Conservation (phyloP, 2,797 vertebrate species). For the Loriculus beryllinus region DNA sequence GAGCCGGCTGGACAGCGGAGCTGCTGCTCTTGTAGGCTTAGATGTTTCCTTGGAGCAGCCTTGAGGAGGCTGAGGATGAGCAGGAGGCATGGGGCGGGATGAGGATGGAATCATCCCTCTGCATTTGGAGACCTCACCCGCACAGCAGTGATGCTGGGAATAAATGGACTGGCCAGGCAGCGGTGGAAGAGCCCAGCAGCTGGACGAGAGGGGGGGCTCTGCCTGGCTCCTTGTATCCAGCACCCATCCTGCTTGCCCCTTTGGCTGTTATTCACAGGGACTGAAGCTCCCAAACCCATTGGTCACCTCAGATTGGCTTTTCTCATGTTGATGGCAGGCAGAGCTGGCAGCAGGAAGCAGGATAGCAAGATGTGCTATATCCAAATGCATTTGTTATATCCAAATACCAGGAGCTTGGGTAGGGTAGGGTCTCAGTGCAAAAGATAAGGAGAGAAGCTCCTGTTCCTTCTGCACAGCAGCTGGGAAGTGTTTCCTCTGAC, state of each 20-base stretch:
- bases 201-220: neutral
- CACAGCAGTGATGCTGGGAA: neutral
- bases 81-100: rapidly evolving
- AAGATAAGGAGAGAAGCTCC: neutral
- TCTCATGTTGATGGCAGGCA: neutral
- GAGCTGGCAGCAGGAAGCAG: neutral
- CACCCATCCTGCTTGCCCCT: neutral
- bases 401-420: neutral
- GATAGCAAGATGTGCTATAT: neutral
- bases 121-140: neutral
- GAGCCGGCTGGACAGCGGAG: neutral
- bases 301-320: neutral
- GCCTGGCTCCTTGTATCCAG: neutral
- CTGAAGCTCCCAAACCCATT: neutral
- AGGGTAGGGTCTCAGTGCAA: neutral
- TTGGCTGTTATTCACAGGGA: neutral
- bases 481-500: rapidly evolving
- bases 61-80: neutral
- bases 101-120: neutral
- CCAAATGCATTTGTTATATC: neutral
- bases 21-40: rapidly evolving
- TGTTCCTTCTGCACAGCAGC: rapidly evolving
- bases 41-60: neutral
- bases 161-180: neutral
- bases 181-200: rapidly evolving